phyloP scores from a whole-genome alignment of 2,797 vertebrate species.

The Megaceryle alcyon region DNA sequence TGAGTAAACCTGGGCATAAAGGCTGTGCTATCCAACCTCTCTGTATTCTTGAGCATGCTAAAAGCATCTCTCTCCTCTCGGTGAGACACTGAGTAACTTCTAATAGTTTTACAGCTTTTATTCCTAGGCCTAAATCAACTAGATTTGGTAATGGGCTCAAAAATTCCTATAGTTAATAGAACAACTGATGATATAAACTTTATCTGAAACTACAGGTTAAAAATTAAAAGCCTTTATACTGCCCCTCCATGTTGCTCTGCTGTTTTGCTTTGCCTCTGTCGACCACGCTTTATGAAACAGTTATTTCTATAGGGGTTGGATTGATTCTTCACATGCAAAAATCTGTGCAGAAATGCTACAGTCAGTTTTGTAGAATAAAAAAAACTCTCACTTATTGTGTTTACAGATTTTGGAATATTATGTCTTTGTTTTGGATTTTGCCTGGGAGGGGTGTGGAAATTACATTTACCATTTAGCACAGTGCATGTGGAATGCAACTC shows the following conservation, averaged over 20 bases:
- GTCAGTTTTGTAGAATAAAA: background rate
- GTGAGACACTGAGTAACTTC: background rate
- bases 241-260: background rate
- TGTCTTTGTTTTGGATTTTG: conserved; percentile 33
- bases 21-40: background rate
- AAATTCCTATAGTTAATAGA: background rate
- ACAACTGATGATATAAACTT: background rate
- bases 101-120: background rate
- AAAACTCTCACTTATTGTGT: background rate
- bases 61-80: background rate
- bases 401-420: background rate
- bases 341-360: background rate
- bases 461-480: background rate
- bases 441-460: background rate
- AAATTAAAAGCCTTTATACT: conserved; percentile 26
- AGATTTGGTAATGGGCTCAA: background rate
- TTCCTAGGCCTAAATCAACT: background rate
- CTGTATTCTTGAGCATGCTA: background rate
- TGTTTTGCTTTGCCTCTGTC: background rate
- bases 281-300: background rate
- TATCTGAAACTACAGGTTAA: conserved; percentile 21
- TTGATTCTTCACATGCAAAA: background rate
- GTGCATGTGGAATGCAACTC: conserved; percentile 38
- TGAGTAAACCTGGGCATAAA: background rate
- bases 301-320: background rate